Percentiles rank a stretch among this genome's conserved stretches.
These are phyloP conservation scores for Machimus atricapillus DNA, from an alignment of 2,888 invertebrate genomes.

Conservation along the genomic window DNA sequence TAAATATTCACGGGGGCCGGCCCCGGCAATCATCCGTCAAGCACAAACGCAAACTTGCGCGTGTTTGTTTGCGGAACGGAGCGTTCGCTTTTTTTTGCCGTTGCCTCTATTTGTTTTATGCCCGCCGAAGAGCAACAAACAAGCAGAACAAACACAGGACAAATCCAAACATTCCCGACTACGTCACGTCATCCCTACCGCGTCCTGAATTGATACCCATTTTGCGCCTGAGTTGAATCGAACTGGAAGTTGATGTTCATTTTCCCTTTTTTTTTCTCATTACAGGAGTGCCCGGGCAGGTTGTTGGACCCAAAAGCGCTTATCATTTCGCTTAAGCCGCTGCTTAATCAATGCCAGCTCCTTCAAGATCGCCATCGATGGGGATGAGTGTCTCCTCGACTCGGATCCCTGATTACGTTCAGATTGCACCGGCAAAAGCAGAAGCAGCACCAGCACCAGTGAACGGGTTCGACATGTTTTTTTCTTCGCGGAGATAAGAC, in stretches of 20 bases:
- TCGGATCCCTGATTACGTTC: neutral
- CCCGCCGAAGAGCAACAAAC: neutral
- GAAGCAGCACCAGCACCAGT: neutral
- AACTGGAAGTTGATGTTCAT: neutral
- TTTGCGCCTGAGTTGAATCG: neutral
- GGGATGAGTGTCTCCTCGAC: neutral
- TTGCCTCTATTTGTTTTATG: neutral
- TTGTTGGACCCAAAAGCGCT: neutral
- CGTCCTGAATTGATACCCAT: neutral
- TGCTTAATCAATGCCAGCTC: neutral
- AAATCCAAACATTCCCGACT: neutral
- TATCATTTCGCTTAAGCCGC: neutral
- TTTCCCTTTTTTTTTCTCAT: neutral
- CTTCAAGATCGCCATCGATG: neutral
- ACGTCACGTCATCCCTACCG: neutral
- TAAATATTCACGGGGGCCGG: slow-evolving; percentile 1
- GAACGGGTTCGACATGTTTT: slow-evolving; percentile 8
- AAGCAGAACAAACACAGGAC: neutral
- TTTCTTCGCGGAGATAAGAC: neutral
- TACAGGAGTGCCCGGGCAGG: neutral
- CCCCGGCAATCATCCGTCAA: neutral
- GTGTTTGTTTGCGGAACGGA: neutral
- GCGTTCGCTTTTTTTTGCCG: neutral
- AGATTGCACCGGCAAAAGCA: neutral
- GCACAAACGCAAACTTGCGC: neutral